Conservation (phyloP, 2,888 invertebrate species). For the Tolmerus cingulatus region DNA sequence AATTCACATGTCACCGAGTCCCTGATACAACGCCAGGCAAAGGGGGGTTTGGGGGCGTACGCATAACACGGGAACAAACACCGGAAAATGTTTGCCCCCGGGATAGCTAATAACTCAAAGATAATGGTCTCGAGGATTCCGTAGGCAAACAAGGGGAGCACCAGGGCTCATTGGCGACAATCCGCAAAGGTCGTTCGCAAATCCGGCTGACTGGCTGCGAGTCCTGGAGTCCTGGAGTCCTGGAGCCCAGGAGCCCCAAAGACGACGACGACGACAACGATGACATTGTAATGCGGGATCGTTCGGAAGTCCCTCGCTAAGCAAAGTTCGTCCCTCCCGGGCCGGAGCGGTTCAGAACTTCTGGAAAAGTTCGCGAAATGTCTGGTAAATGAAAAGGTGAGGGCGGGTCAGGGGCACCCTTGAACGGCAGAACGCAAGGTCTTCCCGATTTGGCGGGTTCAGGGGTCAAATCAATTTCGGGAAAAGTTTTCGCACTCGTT, state of each 20-base stretch:
- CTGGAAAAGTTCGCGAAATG: conserved; percentile 17
- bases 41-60: neutral
- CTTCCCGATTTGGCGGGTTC: neutral
- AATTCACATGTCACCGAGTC: neutral
- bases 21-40: neutral
- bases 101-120: conserved; percentile 29
- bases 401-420: neutral
- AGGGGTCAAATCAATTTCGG: conserved; percentile 29
- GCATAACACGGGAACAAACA: neutral
- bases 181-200: conserved; percentile 8
- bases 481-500: conserved; percentile 18
- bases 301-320: neutral
- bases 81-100: neutral
- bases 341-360: neutral
- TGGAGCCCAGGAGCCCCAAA: neutral
- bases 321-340: neutral
- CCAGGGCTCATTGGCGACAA: conserved; percentile 6
- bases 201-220: neutral
- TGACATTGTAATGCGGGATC: neutral
- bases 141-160: conserved; percentile 3
- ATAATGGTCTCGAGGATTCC: conserved; percentile 6
- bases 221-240: too few relatives aligned
- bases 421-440: neutral
- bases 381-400: conserved; percentile 15
- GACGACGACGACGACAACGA: neutral